A percentile compares a stretch with the other conserved stretches of the same genome.
Evolutionary conservation across 2,113 vertebrate species (phyloP).

Genomic region (Trochalopteron elliotii): DNA sequence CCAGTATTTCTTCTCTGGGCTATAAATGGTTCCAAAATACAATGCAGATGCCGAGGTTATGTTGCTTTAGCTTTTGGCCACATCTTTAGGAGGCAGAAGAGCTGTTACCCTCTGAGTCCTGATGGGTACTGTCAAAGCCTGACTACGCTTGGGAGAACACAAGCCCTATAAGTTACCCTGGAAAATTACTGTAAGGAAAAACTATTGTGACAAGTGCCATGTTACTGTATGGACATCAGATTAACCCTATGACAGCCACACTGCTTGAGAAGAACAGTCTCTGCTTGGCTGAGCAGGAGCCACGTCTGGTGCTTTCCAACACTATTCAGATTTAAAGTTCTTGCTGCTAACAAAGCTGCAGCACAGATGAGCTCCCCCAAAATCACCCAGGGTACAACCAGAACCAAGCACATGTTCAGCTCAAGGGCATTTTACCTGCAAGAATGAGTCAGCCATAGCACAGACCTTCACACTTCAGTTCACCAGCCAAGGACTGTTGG

Average conservation of each 20-base stretch:
- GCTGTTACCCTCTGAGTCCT: neutral
- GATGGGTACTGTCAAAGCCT: neutral
- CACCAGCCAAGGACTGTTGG: neutral
- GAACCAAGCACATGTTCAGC: neutral
- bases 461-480: neutral
- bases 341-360: neutral
- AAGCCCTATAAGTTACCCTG: neutral
- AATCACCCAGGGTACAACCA: neutral
- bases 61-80: neutral
- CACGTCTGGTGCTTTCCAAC: accelerated
- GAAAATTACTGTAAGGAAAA: neutral
- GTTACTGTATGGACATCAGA: neutral
- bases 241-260: neutral
- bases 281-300: neutral
- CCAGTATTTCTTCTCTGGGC: neutral
- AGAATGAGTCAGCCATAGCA: neutral
- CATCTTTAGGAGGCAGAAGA: neutral
- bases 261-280: neutral
- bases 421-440: slow-evolving; percentile 18
- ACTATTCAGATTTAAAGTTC: neutral
- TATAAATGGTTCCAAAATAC: neutral
- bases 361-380: neutral
- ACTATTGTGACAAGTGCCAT: neutral
- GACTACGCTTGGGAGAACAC: neutral
- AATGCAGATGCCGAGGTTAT: neutral